Evolutionary conservation across 1,140 invertebrate species (phyloP), one percentile per base, ranked within the genome.

Genomic region (Hestina assimilis): DNA sequence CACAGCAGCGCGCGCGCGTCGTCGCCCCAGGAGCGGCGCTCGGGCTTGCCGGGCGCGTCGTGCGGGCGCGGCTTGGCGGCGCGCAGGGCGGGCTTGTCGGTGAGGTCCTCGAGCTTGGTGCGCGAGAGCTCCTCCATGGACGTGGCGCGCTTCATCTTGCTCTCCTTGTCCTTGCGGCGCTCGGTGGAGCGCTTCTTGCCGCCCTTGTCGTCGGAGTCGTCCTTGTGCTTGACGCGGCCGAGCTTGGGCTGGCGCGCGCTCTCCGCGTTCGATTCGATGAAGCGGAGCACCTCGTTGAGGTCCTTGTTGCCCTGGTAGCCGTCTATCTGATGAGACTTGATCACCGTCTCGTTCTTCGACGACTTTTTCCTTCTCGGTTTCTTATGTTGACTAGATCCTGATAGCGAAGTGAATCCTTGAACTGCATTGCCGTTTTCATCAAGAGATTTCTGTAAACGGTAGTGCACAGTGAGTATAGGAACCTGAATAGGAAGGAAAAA

Each of bases 81-180:
- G 63, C 33, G 61, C 50, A 47, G 41, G 43, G 59, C 57, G 20
- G 70, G 51, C 60, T 59, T 87, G 40, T 83, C 83, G 6, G 92
- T 93, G 40, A 93, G 86, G 72, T 94, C 93, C 66, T 93, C 92
- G 14, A 94, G 79, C 81, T 92, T 93, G 8, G 91, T 92, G 46
- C 91, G 92, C 1, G 92, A 93, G 55, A 94, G 91, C 79, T 94
- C 93, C 78, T 94, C 93, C 24, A 94, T 75, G 7, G 92, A 93
- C 65, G 92, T 92, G 29, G 92, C 91, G 59, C 92, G 92, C 72
- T 93, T 91, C 28, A 92, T 20, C 78, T 88, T 68, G 83, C 43
- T 63, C 82, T 85, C 72, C 64, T 87, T 84, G 63, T 88, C 84
- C 67, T 89, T 89, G 53, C 86, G 78, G 1, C 86, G 75, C 62